Conservation (phyloP, 2,797 vertebrate species). For the Fratercula arctica region DNA sequence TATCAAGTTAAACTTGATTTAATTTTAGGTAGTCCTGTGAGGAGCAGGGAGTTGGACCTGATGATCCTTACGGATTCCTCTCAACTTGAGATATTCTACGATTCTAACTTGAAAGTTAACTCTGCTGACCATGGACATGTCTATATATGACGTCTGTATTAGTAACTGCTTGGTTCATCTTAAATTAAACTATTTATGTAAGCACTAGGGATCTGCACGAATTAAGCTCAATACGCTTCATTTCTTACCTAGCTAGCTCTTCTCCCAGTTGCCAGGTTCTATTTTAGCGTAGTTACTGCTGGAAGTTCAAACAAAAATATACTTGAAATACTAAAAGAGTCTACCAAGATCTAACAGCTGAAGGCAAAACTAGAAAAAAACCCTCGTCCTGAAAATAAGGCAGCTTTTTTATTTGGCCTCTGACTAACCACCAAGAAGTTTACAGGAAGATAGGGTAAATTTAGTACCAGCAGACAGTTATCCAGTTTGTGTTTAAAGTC, state of each 20-base stretch:
- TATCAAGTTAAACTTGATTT: background rate
- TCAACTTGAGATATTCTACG: background rate
- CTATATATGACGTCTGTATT: background rate
- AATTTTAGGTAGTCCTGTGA: background rate
- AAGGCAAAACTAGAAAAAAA: constrained; percentile 33
- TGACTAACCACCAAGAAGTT: background rate
- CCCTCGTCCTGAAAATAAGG: background rate
- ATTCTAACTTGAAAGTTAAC: background rate
- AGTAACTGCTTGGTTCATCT: constrained; percentile 20
- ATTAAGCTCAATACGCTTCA: background rate
- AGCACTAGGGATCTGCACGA: background rate
- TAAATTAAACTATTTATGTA: background rate
- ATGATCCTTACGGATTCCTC: background rate
- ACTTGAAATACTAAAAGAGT: constrained; percentile 34
- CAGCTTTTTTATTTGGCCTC: background rate
- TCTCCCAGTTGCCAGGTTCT: constrained; percentile 23
- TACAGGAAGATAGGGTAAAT: background rate
- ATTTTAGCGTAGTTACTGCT: constrained; percentile 44
- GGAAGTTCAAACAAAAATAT: constrained; percentile 44
- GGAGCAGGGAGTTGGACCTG: background rate
- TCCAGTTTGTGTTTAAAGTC: background rate
- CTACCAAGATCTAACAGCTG: constrained; percentile 44
- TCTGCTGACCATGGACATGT: background rate
- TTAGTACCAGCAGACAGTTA: background rate
- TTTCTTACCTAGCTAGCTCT: background rate